phyloP scores from a whole-genome alignment of 2,113 vertebrate species.

The Percina caprodes region DNA sequence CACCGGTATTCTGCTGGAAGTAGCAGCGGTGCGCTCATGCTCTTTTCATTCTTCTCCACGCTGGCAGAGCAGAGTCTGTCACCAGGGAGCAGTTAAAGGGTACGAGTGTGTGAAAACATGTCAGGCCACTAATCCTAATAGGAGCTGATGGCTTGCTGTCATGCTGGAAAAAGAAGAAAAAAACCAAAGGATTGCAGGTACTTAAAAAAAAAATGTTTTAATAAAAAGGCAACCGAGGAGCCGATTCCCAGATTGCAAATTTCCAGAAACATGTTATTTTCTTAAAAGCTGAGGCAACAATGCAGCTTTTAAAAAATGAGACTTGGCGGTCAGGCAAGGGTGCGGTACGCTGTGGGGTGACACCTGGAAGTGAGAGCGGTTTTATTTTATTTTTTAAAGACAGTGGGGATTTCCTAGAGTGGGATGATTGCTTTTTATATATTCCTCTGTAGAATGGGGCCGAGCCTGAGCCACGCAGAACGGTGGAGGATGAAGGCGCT shows the following conservation, averaged over 20 bases:
- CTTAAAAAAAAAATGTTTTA: conserved; percentile 49
- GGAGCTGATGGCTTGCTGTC: conserved; percentile 79
- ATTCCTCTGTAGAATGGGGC: conserved; percentile 38
- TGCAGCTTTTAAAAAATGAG: conserved; percentile 45
- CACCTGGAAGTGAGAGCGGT: conserved; percentile 32
- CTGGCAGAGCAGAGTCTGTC: conserved; percentile 61
- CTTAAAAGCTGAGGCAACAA: conserved; percentile 57
- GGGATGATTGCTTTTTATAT: conserved; percentile 18
- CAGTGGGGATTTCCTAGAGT: conserved; percentile 39
- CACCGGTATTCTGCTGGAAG: conserved; percentile 18
- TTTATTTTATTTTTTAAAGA: conserved; percentile 25
- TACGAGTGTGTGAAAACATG: conserved; percentile 76
- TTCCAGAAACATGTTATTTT: conserved; percentile 65
- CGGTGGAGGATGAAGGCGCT: conserved; percentile 21
- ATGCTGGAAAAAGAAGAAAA: conserved; percentile 68
- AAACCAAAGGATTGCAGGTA: conserved; percentile 72
- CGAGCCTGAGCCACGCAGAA: conserved; percentile 21
- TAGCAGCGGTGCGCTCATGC: conserved; percentile 16
- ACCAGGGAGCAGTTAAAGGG: conserved; percentile 61
- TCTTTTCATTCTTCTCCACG: conserved; percentile 22
- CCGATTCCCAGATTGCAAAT: conserved; percentile 66
- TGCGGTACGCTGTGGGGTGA: conserved; percentile 4
- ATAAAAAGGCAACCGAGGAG: conserved; percentile 37
- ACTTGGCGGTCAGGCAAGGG: conserved; percentile 30
- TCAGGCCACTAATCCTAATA: conserved; percentile 81